phyloP scores from a whole-genome alignment of 2,888 invertebrate species.

The Drosophila kanekoi region DNA sequence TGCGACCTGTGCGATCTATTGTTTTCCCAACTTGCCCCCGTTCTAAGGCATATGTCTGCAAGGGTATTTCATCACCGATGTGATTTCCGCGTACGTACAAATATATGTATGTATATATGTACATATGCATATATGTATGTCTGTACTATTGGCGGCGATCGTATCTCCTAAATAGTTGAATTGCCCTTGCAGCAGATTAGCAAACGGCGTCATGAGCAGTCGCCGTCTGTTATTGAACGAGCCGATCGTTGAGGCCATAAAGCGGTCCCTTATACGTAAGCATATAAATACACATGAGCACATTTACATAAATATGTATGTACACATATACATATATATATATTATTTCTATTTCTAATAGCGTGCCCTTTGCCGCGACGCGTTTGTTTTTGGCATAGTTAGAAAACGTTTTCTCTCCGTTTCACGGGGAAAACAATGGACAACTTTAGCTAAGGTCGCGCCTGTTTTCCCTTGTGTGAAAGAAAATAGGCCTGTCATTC shows the following conservation, averaged over 20 bases:
- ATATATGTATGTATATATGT: not conserved
- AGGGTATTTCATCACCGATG: too few relatives aligned
- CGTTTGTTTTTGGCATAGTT: conserved; percentile 28
- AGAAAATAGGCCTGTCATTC: conserved; percentile 56
- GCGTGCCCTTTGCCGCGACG: conserved; percentile 19
- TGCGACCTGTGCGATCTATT: too few relatives aligned
- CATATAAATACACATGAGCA: conserved; percentile 10
- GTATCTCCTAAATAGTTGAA: conserved; percentile 8
- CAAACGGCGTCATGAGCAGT: conserved; percentile 32
- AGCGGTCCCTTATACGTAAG: conserved; percentile 5
- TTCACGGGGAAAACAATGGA: conserved; percentile 40
- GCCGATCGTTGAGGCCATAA: conserved; percentile 38
- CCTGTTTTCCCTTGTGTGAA: conserved; percentile 53
- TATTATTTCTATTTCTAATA: conserved; percentile 25
- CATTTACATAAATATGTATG: conserved; percentile 18
- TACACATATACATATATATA: not conserved
- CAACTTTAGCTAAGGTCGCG: conserved; percentile 65
- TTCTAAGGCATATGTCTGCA: too few relatives aligned
- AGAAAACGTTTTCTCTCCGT: conserved; percentile 33
- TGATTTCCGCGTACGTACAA: not conserved
- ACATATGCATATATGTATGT: not conserved
- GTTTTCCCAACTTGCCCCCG: too few relatives aligned
- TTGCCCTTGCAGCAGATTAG: conserved; percentile 49
- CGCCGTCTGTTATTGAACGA: conserved; percentile 46
- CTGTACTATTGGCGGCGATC: conserved; percentile 11